Percentiles rank a stretch among this genome's conserved stretches.
Conservation (phyloP, 1,140 invertebrate species). For the Ptiloglossa arizonensis region DNA sequence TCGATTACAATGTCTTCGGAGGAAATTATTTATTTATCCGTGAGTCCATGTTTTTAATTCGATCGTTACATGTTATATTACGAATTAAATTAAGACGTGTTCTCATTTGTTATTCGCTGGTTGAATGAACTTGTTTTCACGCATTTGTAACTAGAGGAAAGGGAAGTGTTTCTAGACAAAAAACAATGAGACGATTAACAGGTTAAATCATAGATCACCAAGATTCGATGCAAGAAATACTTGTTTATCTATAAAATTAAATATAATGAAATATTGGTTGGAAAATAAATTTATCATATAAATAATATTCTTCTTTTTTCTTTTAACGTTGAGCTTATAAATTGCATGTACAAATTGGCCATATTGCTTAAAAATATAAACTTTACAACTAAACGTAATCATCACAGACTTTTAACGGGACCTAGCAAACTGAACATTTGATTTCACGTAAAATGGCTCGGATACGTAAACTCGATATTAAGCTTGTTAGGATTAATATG, state of each 20-base stretch:
- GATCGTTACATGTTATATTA: no score
- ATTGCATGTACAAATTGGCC: not conserved
- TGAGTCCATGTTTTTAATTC: no score
- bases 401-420: constrained; percentile 15
- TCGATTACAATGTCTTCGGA: no score
- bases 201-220: not conserved
- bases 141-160: no score
- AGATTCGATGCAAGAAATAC: not conserved
- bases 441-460: not conserved
- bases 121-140: no score
- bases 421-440: not conserved
- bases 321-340: constrained; percentile 11
- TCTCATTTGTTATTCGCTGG: no score
- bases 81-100: no score
- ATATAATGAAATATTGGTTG: not conserved
- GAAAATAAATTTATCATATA: constrained; percentile 2
- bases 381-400: constrained; percentile 17
- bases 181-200: no score
- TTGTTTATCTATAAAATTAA: not conserved
- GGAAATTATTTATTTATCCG: no score
- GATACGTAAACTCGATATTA: constrained; percentile 3
- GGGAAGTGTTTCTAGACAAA: no score
- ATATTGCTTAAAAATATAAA: constrained; percentile 28
- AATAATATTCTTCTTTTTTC: constrained; percentile 12
- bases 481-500: not conserved